Base-by-base conservation (phyloP, 2,113 vertebrate species). In the Cranoglanis bouderius region DNA sequence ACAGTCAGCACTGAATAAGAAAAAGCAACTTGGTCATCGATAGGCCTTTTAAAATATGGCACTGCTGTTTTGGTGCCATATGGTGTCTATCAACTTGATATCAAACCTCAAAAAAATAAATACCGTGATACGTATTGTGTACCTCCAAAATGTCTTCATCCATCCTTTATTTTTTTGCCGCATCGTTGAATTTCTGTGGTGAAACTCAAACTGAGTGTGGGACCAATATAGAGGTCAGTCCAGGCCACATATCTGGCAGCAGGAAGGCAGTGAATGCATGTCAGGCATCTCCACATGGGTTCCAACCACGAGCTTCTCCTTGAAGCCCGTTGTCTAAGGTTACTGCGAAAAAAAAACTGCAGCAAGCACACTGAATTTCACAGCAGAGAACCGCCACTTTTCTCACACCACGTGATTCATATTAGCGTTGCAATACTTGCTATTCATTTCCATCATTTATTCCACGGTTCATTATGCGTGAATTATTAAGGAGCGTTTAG, bases 211-310 rank as follows among this genome's bases (percentile, higher is more conserved):
- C 82, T 77, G 13, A 72, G 77, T 55, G 75, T 85, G 88, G 88
- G 87, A 86, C 29, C 26, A 67, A 32, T 85, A n/a, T 6, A 49
- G 43, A 84, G 77, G 86, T 88, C 86, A 81, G 72, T 90, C 67
- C 61, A 61, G 57, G 53, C 1, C 88, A 6, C 35, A 80, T 74
- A 21, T 10, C 82, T 84, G 82, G 29, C 77, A 72, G 32, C 85
- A 82, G 75, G 46, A 63, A 87, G 80, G 82, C 70, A 90, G 49
- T 72, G 46, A 90, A 61, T 77, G 46, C 55, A 88, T 59, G 84
- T 85, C 77, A 53, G 85, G 87, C 82, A 35, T 78, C 72, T 77
- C 75, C 32, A 77, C 84, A 65, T 86, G 46, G 72, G 55, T 85
- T 85, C 84, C 84, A 85, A 85, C 65, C 84, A 85, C 43, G 29